Evolutionary conservation across 2,797 vertebrate genomes (phyloP), one percentile per base, ranked within the genome.

Genomic region (Microtus agrestis): DNA sequence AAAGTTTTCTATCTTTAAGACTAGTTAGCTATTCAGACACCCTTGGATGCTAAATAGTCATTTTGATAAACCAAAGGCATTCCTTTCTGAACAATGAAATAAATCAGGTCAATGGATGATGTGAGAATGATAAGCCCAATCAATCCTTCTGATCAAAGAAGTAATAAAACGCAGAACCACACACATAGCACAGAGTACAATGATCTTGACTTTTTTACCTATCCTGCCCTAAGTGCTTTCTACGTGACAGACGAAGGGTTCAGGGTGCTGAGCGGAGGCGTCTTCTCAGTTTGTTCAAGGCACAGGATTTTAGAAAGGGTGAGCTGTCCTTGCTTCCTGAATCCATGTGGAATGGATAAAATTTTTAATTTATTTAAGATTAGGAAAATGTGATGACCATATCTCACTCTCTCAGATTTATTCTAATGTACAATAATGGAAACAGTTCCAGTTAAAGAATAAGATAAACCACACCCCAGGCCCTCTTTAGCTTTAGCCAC

Each of bases 61-160:
- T 43, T 74, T 87, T 46, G 5, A 34, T 84, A 78, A 65, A 77
- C 46, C 51, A n/a, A 85, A 95, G 13, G 71, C 80, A 43, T 80
- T 91, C 46, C 89, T 54, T 91, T 25, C 74, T 67, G 43, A 82
- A 85, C 61, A 92, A 56, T 31, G 69, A 89, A 31, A 9, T 40
- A 13, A 15, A 51, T 89, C 74, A 48, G 77, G 37, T 87, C 43
- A 46, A n/a, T 7, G 51, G 31, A 21, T 56, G 59, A 94, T 71
- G 67, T 65, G 80, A n/a, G 37, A 54, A 82, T 73, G 73, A 81
- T n/a, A 73, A n/a, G 34, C 1, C 37, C 37, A 25, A 34, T 81
- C 61, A 61, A 77, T 65, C 85, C 90, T 77, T 71, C 15, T 37
- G 79, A 91, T 73, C 77, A 51, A 6, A 7, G 17, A 43, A 69